Evolutionary conservation across 2,113 vertebrate species (phyloP).

Genomic region (Cyprichromis sp.): DNA sequence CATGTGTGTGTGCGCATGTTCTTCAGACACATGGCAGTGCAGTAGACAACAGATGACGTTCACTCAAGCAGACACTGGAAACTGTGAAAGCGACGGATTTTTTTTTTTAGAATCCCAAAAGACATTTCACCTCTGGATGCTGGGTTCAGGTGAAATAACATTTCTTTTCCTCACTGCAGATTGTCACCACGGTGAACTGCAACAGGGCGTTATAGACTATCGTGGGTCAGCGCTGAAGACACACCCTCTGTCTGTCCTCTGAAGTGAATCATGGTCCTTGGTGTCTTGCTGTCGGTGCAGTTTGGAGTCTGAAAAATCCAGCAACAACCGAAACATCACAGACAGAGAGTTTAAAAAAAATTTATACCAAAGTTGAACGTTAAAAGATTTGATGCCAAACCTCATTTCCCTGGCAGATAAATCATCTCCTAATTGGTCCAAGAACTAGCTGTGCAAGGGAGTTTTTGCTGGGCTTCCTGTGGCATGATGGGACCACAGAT

Average conservation of each 20-base stretch:
- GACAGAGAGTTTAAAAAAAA: not conserved
- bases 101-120: not conserved
- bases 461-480: not conserved
- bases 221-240: not conserved
- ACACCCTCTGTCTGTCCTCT: not conserved
- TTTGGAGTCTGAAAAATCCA: not conserved
- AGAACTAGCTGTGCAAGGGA: not conserved
- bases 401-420: not conserved
- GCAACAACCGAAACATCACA: not conserved
- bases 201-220: not conserved
- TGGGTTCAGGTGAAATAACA: not conserved
- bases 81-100: not conserved
- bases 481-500: not conserved
- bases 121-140: not conserved
- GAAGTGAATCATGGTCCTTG: not conserved
- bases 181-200: not conserved
- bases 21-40: not conserved
- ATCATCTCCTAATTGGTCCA: not conserved
- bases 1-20: not conserved
- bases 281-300: not conserved
- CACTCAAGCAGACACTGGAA: not conserved
- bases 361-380: conserved; percentile 8
- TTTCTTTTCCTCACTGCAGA: not conserved
- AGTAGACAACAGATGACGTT: not conserved
- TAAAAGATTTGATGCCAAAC: not conserved